Evolutionary conservation across 2,888 invertebrate species (phyloP).

Genomic region (Pocota personata): DNA sequence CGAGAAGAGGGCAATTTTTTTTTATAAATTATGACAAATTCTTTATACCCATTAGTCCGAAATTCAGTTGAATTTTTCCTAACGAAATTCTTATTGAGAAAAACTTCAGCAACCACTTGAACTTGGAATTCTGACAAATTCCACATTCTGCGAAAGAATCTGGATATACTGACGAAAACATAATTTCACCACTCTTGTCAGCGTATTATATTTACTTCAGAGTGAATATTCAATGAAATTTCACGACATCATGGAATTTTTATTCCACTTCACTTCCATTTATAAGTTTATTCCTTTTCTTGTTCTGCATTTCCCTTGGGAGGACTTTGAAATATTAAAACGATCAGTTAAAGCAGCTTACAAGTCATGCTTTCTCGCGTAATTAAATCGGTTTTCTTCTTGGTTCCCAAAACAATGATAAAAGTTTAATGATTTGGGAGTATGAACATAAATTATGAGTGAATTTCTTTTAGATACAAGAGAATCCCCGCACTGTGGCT

Average conservation of each 20-base stretch:
- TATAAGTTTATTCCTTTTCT: not conserved
- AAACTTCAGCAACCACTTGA: not conserved
- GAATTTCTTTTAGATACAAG: conserved; percentile 11
- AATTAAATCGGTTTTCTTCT: conserved; percentile 39
- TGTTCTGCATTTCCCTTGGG: not conserved
- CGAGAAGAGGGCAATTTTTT: not conserved
- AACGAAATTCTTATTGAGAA: not conserved
- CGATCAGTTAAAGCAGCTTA: conserved; percentile 10
- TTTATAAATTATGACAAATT: not conserved
- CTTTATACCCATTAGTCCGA: not conserved
- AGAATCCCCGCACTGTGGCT: not conserved
- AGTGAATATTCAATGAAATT: conserved; percentile 64
- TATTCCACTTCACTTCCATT: conserved; percentile 34
- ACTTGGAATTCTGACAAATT: conserved; percentile 34
- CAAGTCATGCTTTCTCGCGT: conserved; percentile 25
- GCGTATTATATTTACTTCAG: conserved; percentile 39
- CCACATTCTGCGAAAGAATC: conserved; percentile 23
- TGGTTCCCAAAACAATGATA: conserved; percentile 32
- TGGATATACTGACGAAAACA: conserved; percentile 52
- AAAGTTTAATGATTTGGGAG: conserved; percentile 45
- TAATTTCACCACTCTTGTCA: conserved; percentile 39
- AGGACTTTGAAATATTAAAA: conserved; percentile 59
- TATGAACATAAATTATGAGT: conserved; percentile 47
- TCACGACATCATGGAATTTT: conserved; percentile 38
- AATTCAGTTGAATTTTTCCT: not conserved